Conservation (phyloP, 2,797 vertebrate species). For the Lepidocolaptes lacrymiger region DNA sequence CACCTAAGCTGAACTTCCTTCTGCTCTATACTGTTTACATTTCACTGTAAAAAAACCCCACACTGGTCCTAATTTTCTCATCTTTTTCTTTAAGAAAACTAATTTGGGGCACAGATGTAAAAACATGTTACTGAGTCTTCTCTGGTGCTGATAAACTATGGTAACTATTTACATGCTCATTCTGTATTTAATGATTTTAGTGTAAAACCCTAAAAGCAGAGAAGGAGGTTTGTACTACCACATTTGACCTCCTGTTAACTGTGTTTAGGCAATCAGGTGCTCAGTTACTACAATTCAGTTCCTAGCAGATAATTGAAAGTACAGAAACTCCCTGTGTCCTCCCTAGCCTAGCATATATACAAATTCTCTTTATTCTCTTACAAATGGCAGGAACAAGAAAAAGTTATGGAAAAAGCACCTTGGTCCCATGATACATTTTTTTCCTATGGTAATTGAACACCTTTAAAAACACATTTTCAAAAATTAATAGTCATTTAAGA, state of each 20-base stretch:
- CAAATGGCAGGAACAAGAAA: background rate
- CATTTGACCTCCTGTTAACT: background rate
- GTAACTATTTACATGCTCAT: background rate
- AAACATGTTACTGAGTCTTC: background rate
- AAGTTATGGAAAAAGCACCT: background rate
- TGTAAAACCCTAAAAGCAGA: background rate
- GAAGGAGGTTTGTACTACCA: background rate
- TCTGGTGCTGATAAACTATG: background rate
- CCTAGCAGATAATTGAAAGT: background rate
- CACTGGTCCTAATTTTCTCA: background rate
- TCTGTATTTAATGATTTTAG: background rate
- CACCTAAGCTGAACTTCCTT: background rate
- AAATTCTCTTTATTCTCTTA: background rate
- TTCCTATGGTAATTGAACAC: background rate
- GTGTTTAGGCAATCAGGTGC: background rate
- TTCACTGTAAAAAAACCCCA: background rate
- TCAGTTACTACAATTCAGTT: background rate
- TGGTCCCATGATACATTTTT: background rate
- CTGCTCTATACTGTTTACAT: background rate
- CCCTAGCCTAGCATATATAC: background rate
- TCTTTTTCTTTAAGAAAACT: background rate
- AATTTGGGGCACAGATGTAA: background rate
- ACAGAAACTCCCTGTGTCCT: background rate
- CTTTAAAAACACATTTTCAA: background rate
- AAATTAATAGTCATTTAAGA: background rate